These are phyloP conservation scores for Drosophila neonasuta DNA, from an alignment of 2,888 invertebrate genomes.

Conservation along the genomic window DNA sequence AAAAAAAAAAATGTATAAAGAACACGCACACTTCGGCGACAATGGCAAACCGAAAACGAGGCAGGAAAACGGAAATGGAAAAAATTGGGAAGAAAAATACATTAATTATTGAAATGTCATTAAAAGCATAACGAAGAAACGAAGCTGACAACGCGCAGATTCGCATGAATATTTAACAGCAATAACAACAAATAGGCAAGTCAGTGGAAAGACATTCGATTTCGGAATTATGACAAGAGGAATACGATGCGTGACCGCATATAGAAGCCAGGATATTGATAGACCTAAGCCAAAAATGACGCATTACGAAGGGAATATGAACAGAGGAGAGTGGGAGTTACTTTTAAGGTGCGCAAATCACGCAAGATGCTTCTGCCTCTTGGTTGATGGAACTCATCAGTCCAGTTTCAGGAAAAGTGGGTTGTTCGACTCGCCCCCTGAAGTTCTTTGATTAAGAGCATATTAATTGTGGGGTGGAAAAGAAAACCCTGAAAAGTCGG, in stretches of 20 bases:
- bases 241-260: constrained; percentile 72
- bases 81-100: constrained; percentile 66
- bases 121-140: constrained; percentile 58
- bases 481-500: constrained; percentile 41
- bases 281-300: constrained; percentile 43
- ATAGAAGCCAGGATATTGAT: constrained; percentile 56
- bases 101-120: constrained; percentile 81
- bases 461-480: constrained; percentile 80
- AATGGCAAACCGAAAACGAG: constrained; percentile 42
- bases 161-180: constrained; percentile 76
- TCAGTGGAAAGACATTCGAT: constrained; percentile 12
- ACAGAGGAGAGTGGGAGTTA: neutral
- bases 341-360: constrained; percentile 65
- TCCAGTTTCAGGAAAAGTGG: constrained; percentile 23
- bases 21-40: constrained; percentile 65
- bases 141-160: constrained; percentile 66
- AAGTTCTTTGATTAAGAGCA: constrained; percentile 69
- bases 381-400: constrained; percentile 44
- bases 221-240: constrained; percentile 62
- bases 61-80: constrained; percentile 59
- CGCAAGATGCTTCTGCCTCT: constrained; percentile 53
- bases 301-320: constrained; percentile 33
- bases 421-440: constrained; percentile 37
- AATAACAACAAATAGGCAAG: constrained; percentile 36
- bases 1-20: constrained; percentile 37